Conservation (phyloP, 1,140 invertebrate species). For the Grapholita molesta region DNA sequence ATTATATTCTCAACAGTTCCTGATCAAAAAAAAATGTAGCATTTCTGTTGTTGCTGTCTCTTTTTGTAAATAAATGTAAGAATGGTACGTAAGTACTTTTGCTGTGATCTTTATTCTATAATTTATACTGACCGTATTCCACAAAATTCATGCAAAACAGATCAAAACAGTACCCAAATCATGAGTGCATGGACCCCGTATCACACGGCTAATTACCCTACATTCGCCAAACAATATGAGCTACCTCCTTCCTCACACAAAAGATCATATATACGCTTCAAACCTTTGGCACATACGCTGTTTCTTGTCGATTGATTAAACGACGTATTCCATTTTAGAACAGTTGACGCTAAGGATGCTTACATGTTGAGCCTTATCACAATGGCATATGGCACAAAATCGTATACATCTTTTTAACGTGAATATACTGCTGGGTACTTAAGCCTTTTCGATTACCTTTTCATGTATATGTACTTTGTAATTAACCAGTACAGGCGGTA, state of each 20-base stretch:
- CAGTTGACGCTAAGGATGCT: neutral
- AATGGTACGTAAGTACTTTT: too few species aligned
- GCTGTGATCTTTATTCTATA: too few species aligned
- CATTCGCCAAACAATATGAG: neutral
- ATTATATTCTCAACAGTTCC: too few species aligned
- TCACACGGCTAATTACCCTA: neutral
- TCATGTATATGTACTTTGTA: conserved; percentile 38
- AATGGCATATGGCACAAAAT: neutral
- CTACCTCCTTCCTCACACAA: neutral
- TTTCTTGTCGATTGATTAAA: neutral
- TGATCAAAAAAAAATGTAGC: too few species aligned
- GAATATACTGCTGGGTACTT: neutral
- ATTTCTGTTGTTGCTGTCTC: too few species aligned
- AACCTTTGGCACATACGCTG: neutral
- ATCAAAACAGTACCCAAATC: neutral
- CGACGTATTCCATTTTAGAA: neutral
- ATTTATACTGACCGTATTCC: too few species aligned
- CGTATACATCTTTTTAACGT: neutral
- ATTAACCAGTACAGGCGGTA: conserved; percentile 16
- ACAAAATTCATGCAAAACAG: neutral
- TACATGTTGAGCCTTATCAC: neutral
- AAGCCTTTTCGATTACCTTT: neutral
- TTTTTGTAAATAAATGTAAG: too few species aligned
- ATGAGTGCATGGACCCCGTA: neutral
- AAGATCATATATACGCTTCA: neutral